Percentiles rank a stretch among this genome's conserved stretches.
These are phyloP conservation scores for Oryctes rhinoceros DNA, from an alignment of 1,140 invertebrate species.

Conservation along the genomic window DNA sequence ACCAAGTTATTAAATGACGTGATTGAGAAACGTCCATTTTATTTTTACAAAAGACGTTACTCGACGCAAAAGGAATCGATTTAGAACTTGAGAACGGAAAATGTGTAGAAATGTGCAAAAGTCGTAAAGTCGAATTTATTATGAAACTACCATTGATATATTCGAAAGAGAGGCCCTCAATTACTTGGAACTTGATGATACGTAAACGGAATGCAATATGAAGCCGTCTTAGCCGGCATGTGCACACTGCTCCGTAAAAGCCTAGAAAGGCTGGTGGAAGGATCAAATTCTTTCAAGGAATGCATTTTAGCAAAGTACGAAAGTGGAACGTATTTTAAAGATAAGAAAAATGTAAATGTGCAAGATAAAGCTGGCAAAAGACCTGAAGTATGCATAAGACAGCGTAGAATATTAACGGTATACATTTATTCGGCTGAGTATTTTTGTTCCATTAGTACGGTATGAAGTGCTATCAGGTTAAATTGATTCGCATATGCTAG, in stretches of 20 bases:
- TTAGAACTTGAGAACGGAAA: background rate
- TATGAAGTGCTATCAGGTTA: no score
- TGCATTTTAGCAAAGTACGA: background rate
- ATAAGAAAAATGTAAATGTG: no score
- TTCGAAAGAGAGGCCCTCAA: background rate
- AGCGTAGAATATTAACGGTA: no score
- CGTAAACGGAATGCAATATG: conserved; percentile 7
- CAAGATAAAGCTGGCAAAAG: no score
- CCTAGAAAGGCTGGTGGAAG: background rate
- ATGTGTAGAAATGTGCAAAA: background rate
- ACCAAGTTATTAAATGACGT: no score
- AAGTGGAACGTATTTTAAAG: background rate
- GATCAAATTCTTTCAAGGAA: conserved; percentile 8
- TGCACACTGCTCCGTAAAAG: background rate
- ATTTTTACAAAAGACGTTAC: no score
- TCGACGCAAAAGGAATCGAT: no score
- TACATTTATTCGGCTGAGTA: no score
- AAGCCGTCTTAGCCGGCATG: background rate
- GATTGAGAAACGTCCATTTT: no score
- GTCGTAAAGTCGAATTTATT: background rate
- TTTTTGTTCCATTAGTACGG: no score
- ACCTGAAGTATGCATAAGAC: no score
- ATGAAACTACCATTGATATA: background rate
- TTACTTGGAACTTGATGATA: background rate
- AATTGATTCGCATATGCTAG: no score